phyloP scores from a whole-genome alignment of 2,113 vertebrate species.

The Chamaetylas fuelleborni region DNA sequence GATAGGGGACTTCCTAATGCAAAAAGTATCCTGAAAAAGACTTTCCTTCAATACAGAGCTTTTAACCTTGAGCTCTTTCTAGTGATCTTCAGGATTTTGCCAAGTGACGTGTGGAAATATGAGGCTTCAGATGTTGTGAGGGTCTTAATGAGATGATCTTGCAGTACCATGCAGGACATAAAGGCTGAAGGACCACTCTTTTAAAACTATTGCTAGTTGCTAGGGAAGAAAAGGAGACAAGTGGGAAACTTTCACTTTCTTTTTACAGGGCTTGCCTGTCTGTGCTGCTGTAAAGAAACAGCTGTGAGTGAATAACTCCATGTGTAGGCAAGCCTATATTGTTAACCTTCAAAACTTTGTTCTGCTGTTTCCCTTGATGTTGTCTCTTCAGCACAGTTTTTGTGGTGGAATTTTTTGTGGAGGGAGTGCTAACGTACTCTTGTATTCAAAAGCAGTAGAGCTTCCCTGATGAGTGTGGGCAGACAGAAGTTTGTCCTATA shows the following conservation, averaged over 20 bases:
- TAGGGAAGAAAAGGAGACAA: background rate
- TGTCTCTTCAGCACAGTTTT: background rate
- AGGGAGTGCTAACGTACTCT: background rate
- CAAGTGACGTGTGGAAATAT: background rate
- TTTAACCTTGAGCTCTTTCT: background rate
- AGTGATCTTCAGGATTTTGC: background rate
- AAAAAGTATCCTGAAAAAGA: background rate
- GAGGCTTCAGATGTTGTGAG: background rate
- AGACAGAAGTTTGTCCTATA: background rate
- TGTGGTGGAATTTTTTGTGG: background rate
- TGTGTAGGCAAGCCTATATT: background rate
- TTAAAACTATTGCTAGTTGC: background rate
- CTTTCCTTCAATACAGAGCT: background rate
- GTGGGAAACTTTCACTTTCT: background rate
- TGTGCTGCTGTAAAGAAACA: background rate
- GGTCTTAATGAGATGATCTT: background rate
- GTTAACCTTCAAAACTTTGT: slow-evolving; percentile 16
- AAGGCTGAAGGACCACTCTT: background rate
- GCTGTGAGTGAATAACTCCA: background rate
- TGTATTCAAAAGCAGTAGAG: background rate
- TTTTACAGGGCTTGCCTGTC: background rate
- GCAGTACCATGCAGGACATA: background rate
- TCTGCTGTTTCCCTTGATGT: background rate
- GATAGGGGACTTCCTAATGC: background rate
- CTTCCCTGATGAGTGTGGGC: background rate